These are phyloP conservation scores for Campylorhamphus procurvoides DNA, from an alignment of 2,113 vertebrate species.

Conservation along the genomic window DNA sequence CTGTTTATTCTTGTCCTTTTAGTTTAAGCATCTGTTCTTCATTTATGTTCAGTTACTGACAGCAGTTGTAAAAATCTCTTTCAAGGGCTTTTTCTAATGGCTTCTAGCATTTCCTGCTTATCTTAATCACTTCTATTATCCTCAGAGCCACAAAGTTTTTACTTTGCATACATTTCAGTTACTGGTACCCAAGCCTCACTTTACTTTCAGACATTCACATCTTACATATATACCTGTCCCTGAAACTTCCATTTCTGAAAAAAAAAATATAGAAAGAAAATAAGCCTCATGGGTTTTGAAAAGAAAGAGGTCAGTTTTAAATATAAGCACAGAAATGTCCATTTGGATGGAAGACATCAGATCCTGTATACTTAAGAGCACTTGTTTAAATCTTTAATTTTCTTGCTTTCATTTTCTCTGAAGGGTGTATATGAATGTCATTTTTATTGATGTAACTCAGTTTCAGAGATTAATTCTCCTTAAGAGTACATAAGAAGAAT, in stretches of 20 bases:
- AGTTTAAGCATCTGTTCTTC: background rate
- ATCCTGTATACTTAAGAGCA: background rate
- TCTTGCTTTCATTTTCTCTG: background rate
- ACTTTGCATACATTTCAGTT: background rate
- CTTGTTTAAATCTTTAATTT: background rate
- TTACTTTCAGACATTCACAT: background rate
- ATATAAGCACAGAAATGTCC: background rate
- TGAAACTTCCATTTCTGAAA: background rate
- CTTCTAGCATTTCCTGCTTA: background rate
- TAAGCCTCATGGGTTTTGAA: background rate
- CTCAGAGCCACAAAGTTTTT: background rate
- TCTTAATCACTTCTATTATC: background rate
- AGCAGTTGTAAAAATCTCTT: background rate
- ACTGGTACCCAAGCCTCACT: background rate
- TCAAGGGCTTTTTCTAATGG: background rate
- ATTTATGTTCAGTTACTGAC: background rate
- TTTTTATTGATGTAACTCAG: background rate
- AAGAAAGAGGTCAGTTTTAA: background rate
- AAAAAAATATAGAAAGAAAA: background rate
- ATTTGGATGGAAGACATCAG: background rate
- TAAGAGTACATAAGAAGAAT: background rate
- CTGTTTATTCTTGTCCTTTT: background rate
- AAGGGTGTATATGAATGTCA: background rate
- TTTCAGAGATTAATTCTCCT: background rate
- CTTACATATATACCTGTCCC: background rate